Evolutionary conservation across 1,140 invertebrate genomes (phyloP).

Genomic region (Drosophila pseudoananassae): DNA sequence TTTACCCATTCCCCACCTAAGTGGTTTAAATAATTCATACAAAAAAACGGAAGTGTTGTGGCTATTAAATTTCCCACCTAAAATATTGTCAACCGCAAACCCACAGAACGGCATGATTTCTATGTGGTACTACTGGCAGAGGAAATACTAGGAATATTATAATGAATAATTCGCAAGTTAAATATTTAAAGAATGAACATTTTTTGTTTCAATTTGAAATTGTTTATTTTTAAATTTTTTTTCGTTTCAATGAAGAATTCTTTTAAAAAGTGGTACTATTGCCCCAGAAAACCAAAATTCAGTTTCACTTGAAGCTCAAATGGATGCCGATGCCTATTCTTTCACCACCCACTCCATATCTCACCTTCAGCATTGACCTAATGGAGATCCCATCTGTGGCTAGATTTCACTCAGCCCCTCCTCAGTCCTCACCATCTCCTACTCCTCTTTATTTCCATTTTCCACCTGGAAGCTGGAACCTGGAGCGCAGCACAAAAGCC

Average conservation of each 20-base stretch:
- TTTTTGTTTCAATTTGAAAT: slow-evolving; percentile 16
- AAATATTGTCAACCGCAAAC: slow-evolving; percentile 39
- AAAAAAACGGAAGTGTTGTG: slow-evolving; percentile 10
- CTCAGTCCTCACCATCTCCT: not conserved
- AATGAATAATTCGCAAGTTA: not conserved
- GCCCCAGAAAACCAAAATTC: slow-evolving; percentile 16
- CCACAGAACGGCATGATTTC: slow-evolving; percentile 34
- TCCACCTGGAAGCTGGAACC: slow-evolving; percentile 16
- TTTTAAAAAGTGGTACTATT: slow-evolving; percentile 16
- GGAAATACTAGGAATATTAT: not conserved
- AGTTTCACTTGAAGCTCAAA: slow-evolving; percentile 28
- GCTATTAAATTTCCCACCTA: slow-evolving; percentile 25
- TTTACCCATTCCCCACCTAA: slow-evolving; percentile 4
- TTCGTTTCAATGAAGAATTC: not conserved
- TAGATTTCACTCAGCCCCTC: slow-evolving; percentile 38
- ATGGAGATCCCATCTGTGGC: slow-evolving; percentile 34
- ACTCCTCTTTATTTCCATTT: slow-evolving; percentile 16
- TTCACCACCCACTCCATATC: slow-evolving; percentile 14
- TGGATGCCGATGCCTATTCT: slow-evolving; percentile 3
- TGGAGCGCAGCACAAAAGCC: slow-evolving; percentile 39
- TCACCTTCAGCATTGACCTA: slow-evolving; percentile 29
- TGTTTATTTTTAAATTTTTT: not conserved
- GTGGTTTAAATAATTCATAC: slow-evolving; percentile 27
- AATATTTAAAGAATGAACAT: slow-evolving; percentile 15
- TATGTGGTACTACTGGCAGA: slow-evolving; percentile 8